Evolutionary conservation across 2,888 invertebrate species (phyloP), one percentile per base, ranked within the genome.

Genomic region (Drosophila vallismaia): DNA sequence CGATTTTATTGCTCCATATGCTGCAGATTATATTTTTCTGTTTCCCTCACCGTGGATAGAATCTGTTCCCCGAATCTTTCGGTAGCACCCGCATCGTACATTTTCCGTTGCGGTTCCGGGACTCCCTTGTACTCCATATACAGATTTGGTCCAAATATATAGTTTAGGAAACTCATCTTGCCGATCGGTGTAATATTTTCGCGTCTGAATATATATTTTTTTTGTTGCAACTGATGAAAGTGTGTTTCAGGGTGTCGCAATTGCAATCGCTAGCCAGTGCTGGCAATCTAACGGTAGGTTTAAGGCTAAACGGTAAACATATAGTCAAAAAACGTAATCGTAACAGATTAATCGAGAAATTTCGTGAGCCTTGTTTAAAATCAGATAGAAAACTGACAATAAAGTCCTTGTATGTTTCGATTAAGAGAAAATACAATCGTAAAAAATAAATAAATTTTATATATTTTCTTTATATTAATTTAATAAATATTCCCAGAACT

Each of bases 31-130:
- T 2, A 36, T 36, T 36, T 12, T n/a, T 9, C 7, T 1, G 14
- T 24, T 48, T 38, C 38, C n/a, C 84, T 75, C 81, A 91, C 91
- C 76, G 91, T 91, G 74, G 94, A 93, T 36, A 96, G 93, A 24
- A 96, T 92, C 90, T 94, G 94, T 84, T 96, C 95, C 33, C 95
- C 94, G 93, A 94, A 94, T 92, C 93, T 94, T 91, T 97, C 97
- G 63, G 94, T 89, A 42, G 92, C 92, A 56, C 93, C 92, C n/a
- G 95, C 94, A 85, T 94, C 93, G 85, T 97, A 96, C 71, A 94
- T 89, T 77, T 93, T 94, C 19, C 84, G 67, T 94, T 94, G 93
- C 44, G 92, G 86, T n/a, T 93, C 91, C 50, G 93, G 86, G 93
- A 90, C 94, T 93, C 71, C 94, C 93, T 74, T 75, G 60, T 96